A percentile compares a stretch with the other conserved stretches of the same genome.
Conservation (phyloP, 2,797 vertebrate genomes). For the Ctenopoma multispine region DNA sequence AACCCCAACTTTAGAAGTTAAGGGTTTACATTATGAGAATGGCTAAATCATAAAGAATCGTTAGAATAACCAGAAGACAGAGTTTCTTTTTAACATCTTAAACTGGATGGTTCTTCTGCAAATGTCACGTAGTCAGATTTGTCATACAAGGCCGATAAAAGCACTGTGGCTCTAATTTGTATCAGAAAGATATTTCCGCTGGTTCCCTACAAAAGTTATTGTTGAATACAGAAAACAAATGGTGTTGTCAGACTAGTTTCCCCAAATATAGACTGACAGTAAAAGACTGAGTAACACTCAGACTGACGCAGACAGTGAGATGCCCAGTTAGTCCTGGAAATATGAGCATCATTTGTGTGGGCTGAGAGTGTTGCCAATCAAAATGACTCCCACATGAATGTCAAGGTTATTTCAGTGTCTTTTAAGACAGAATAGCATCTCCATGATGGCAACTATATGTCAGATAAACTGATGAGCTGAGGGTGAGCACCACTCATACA, state of each 20-base stretch:
- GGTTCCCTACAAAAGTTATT: not conserved
- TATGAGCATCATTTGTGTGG: slow-evolving; percentile 29
- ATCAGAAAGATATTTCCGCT: slow-evolving; percentile 10
- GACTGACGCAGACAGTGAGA: slow-evolving; percentile 10
- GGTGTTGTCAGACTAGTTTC: not conserved
- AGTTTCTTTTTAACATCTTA: too few relatives aligned
- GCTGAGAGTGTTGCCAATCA: slow-evolving; percentile 23
- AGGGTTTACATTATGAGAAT: too few relatives aligned
- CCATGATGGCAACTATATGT: slow-evolving; percentile 5
- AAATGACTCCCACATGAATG: slow-evolving; percentile 29
- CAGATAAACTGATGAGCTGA: not conserved
- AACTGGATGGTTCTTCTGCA: too few relatives aligned
- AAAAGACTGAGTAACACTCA: slow-evolving; percentile 14
- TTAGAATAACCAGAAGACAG: too few relatives aligned
- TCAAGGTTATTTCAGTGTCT: slow-evolving; percentile 35
- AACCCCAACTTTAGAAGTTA: too few relatives aligned
- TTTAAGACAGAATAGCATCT: slow-evolving; percentile 6
- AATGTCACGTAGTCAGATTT: too few relatives aligned
- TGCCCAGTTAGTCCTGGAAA: slow-evolving; percentile 17
- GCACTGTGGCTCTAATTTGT: not conserved
- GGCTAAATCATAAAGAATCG: too few relatives aligned
- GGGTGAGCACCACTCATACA: not conserved
- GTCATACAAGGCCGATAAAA: not conserved
- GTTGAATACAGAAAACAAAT: slow-evolving; percentile 3
- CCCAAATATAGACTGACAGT: slow-evolving; percentile 1